Evolutionary conservation across 1,140 invertebrate species (phyloP).

Genomic region (Aradophagus sp.): DNA sequence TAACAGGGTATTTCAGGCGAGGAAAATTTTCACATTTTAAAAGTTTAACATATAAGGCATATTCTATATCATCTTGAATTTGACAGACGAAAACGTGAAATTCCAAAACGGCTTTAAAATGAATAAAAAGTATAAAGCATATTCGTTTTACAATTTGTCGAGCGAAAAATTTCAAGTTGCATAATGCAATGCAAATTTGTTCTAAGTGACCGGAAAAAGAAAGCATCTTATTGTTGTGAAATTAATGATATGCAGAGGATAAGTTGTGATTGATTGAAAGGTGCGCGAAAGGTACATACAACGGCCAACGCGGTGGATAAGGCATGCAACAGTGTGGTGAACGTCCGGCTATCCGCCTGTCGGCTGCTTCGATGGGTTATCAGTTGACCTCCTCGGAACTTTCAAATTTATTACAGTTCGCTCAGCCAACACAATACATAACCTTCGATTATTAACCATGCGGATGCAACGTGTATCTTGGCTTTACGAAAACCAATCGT

Average conservation of each 20-base stretch:
- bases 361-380: constrained; percentile 42
- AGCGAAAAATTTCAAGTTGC: too few relatives aligned
- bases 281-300: constrained; percentile 22
- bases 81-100: too few relatives aligned
- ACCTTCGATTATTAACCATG: constrained; percentile 49
- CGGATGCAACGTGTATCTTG: constrained; percentile 28
- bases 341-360: constrained; percentile 46
- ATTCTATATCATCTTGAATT: too few relatives aligned
- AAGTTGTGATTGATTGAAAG: constrained; percentile 19
- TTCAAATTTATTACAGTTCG: constrained; percentile 51
- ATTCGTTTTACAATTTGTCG: too few relatives aligned
- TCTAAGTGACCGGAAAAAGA: too few relatives aligned
- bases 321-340: constrained; percentile 28
- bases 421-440: constrained; percentile 43
- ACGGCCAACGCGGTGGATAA: constrained; percentile 26
- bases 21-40: too few relatives aligned
- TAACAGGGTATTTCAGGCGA: too few relatives aligned
- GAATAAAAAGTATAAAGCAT: too few relatives aligned
- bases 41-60: too few relatives aligned
- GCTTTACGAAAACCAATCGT: constrained; percentile 23
- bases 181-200: too few relatives aligned
- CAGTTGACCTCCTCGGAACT: constrained; percentile 44
- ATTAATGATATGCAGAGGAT: neutral
- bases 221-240: too few relatives aligned
- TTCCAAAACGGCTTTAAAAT: too few relatives aligned